These are phyloP conservation scores for Lepidurus apus DNA, from an alignment of 1,140 invertebrate genomes.

Conservation along the genomic window DNA sequence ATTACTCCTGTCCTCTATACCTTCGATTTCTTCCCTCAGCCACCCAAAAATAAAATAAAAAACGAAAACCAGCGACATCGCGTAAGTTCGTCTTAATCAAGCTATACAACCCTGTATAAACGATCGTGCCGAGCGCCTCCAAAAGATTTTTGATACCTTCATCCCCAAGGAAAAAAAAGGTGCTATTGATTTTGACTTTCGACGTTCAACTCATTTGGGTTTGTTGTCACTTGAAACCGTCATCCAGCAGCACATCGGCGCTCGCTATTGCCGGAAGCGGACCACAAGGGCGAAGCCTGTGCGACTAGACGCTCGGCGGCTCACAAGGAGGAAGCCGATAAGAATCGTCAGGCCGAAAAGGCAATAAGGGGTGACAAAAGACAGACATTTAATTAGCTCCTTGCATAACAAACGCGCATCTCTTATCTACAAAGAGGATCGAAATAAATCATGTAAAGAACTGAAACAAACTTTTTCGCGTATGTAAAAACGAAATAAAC, in stretches of 20 bases:
- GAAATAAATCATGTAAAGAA: not conserved
- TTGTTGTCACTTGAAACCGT: not conserved
- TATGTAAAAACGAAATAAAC: too few species aligned
- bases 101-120: not conserved
- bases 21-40: too few species aligned
- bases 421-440: not conserved
- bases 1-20: too few species aligned
- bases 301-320: not conserved
- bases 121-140: not conserved
- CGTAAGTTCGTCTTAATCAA: not conserved
- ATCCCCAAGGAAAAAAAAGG: not conserved
- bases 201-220: not conserved
- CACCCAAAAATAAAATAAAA: not conserved
- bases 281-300: not conserved
- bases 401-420: not conserved
- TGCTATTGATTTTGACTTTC: constrained; percentile 3
- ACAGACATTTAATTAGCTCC: not conserved
- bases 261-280: not conserved
- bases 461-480: too few species aligned
- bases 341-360: not conserved
- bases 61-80: not conserved
- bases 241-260: too few species aligned
- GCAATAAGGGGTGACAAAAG: not conserved
- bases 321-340: not conserved
- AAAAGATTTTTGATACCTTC: not conserved